Base-by-base conservation (phyloP, 2,888 invertebrate species). In the Caenorhabditis japonica region DNA sequence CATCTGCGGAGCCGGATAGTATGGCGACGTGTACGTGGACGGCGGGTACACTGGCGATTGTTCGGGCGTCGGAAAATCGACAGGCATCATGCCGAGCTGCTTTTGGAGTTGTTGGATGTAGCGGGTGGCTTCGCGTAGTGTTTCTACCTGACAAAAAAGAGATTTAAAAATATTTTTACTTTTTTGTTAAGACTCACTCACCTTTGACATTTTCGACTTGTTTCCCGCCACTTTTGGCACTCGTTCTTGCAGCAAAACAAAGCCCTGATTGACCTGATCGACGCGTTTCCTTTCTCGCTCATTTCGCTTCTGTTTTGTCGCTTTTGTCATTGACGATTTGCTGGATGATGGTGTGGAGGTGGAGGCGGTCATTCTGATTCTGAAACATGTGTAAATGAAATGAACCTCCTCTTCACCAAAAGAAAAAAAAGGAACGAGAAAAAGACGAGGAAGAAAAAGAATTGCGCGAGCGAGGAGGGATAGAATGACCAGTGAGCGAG, bases 191-290 rank as follows among this genome's bases (percentile, higher is more conserved):
- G 30, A n/a, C 43, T 19, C 10, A 15, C 49, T 53, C n/a, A 78
- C 78, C 69, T 79, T 79, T 4, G 73, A 73, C 36, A 79, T 15
- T 60, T 75, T 76, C 3, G 56, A 36, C 36, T 79, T 75, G 12
- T 41, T 49, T 19, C 73, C 68, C 4, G 69, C 36, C 5, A 39
- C 51, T 33, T 41, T 51, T 7, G 74, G 76, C 1, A 76, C 76
- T 21, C 75, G 52, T 8, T 79, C 71, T 36, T 75, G 60, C 2
- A 79, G 58, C n/a, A 43, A 49, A 36, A 61, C 43, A 61, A 79
- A 77, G n/a, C 77, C 75, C 47, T 75, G 73, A 51, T 79, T 79
- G 33, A 79, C 77, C 75, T 74, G 75, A 55, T 79, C 60, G 19
- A 79, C 79, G 19, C 79, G 41, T 27, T 75, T 79, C 15, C 79